These are phyloP conservation scores for Vipera latastei DNA, from an alignment of 2,797 vertebrate species.

Conservation along the genomic window DNA sequence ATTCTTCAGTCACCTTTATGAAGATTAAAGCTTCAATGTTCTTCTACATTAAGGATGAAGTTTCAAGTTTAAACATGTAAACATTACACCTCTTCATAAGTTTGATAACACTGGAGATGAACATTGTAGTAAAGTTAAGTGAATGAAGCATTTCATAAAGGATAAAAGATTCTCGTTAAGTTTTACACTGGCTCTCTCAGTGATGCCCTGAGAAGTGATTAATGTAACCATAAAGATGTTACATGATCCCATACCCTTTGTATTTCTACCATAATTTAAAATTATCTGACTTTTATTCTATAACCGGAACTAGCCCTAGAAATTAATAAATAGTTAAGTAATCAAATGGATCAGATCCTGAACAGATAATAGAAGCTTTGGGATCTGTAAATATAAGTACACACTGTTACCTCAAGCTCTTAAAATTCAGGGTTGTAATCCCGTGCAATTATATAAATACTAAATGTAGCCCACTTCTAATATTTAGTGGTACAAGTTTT, in stretches of 20 bases:
- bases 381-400: slow-evolving; percentile 32
- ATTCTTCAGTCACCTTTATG: slow-evolving; percentile 24
- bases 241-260: slow-evolving; percentile 10
- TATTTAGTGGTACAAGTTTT: neutral
- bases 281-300: slow-evolving; percentile 17
- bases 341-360: slow-evolving; percentile 30
- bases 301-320: slow-evolving; percentile 19
- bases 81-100: neutral
- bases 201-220: slow-evolving; percentile 7
- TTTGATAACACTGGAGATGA: neutral
- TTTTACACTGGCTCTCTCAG: slow-evolving; percentile 22
- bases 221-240: slow-evolving; percentile 24
- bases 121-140: slow-evolving; percentile 10
- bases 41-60: neutral
- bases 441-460: slow-evolving; percentile 21
- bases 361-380: slow-evolving; percentile 28
- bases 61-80: slow-evolving; percentile 15
- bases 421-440: neutral
- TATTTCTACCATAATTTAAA: slow-evolving; percentile 12
- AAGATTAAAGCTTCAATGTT: slow-evolving; percentile 10
- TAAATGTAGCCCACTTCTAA: neutral
- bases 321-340: slow-evolving; percentile 17
- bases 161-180: slow-evolving; percentile 21
- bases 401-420: neutral
- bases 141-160: slow-evolving; percentile 10